A percentile compares a stretch with the other conserved stretches of the same genome.
Evolutionary conservation across 2,888 invertebrate genomes (phyloP).

Genomic region (Formica aserva): DNA sequence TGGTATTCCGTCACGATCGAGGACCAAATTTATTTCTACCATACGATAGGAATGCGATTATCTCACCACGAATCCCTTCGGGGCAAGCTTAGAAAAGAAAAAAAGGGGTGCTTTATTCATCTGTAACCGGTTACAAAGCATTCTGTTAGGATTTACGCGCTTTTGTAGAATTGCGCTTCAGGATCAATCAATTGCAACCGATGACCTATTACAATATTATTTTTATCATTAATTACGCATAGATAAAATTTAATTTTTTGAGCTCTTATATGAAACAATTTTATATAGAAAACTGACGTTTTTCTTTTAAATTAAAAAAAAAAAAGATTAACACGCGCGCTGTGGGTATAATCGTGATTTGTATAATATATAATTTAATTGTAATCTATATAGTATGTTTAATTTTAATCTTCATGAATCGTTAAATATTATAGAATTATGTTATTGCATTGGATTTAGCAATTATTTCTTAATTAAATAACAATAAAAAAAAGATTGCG

Average conservation of each 20-base stretch:
- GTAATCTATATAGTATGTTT: background rate
- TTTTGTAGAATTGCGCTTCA: background rate
- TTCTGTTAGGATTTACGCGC: background rate
- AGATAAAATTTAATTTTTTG: background rate
- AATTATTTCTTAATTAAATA: constrained; percentile 22
- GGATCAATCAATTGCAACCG: background rate
- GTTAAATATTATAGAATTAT: constrained; percentile 4
- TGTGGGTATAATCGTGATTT: background rate
- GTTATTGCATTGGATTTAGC: background rate
- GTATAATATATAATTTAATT: constrained; percentile 3
- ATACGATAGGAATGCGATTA: constrained; percentile 32
- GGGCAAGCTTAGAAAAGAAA: background rate
- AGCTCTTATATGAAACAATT: background rate
- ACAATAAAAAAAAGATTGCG: background rate
- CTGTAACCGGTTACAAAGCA: constrained; percentile 40
- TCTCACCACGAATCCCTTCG: background rate
- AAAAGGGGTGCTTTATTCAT: background rate
- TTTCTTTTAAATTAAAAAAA: background rate
- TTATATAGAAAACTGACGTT: background rate
- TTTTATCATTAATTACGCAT: background rate
- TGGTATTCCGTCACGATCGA: constrained; percentile 44
- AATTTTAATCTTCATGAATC: background rate
- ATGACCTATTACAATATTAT: background rate
- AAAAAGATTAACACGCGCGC: background rate
- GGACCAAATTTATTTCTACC: constrained; percentile 45